These are phyloP conservation scores for Corythaeola cristata DNA, from an alignment of 2,113 vertebrate species.

Conservation along the genomic window DNA sequence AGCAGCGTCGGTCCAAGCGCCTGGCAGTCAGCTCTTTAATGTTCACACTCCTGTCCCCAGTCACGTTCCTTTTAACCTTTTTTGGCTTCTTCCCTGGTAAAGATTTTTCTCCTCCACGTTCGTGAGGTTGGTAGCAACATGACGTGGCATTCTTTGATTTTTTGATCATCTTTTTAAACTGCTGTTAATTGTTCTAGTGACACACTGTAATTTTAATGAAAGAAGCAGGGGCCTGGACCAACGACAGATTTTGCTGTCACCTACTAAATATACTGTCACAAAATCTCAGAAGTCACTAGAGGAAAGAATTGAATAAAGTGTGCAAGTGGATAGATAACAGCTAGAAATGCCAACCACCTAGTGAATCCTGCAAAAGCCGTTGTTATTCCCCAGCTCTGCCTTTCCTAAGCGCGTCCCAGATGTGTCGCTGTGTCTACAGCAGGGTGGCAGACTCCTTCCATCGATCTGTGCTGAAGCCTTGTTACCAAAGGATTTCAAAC, in stretches of 20 bases:
- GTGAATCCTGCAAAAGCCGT: background rate
- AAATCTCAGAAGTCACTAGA: background rate
- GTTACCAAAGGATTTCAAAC: background rate
- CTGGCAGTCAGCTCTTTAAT: background rate
- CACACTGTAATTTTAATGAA: background rate
- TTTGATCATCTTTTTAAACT: background rate
- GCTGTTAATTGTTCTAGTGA: background rate
- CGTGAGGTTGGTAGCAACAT: background rate
- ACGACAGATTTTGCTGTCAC: background rate
- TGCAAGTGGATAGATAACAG: background rate
- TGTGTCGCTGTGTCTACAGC: background rate
- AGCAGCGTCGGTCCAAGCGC: background rate
- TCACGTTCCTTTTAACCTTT: background rate
- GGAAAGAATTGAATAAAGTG: background rate
- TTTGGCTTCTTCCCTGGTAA: background rate
- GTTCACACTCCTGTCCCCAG: background rate
- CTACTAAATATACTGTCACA: background rate
- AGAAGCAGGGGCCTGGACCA: background rate
- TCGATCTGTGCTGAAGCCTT: background rate
- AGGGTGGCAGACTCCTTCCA: constrained; percentile 1
- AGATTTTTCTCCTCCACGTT: background rate
- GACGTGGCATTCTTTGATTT: background rate
- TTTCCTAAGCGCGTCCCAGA: background rate
- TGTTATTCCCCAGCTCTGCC: constrained; percentile 4
- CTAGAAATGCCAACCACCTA: background rate